Percentiles rank a stretch among this genome's conserved stretches.
These are phyloP conservation scores for Clarias magur DNA, from an alignment of 2,113 vertebrate genomes.

Conservation along the genomic window DNA sequence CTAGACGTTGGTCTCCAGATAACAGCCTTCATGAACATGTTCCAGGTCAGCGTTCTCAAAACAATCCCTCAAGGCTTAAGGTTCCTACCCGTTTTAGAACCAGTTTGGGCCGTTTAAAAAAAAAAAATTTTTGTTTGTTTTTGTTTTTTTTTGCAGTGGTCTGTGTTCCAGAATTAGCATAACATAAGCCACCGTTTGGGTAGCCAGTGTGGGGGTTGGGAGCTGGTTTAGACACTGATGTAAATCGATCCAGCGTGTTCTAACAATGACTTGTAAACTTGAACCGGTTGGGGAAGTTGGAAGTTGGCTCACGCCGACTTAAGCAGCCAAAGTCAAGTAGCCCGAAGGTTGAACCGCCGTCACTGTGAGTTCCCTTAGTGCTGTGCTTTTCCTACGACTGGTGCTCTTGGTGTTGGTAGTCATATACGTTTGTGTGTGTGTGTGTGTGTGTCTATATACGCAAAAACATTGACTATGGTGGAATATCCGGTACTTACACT, in stretches of 20 bases:
- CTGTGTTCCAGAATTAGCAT: constrained; percentile 33
- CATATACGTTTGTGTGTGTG: background rate
- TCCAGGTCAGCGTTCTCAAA: background rate
- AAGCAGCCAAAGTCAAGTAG: background rate
- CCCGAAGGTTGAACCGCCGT: no score
- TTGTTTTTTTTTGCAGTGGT: background rate
- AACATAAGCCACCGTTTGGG: background rate
- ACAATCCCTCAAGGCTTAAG: background rate
- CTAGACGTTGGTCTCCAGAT: no score
- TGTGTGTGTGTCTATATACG: background rate
- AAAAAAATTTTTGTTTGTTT: no score
- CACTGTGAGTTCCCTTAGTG: background rate
- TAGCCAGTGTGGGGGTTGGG: constrained; percentile 12
- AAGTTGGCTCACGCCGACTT: background rate
- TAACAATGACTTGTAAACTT: background rate
- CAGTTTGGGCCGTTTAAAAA: constrained; percentile 39
- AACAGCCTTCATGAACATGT: background rate
- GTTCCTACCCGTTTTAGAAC: constrained; percentile 9
- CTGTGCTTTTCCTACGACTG: background rate
- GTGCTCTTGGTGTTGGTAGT: background rate
- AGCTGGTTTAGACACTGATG: background rate
- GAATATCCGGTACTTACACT: background rate
- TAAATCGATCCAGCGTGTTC: constrained; percentile 12
- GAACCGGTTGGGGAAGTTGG: background rate
- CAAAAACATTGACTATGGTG: background rate